Base-by-base conservation (phyloP, 2,113 vertebrate genomes). In the Thamnaconus septentrionalis region DNA sequence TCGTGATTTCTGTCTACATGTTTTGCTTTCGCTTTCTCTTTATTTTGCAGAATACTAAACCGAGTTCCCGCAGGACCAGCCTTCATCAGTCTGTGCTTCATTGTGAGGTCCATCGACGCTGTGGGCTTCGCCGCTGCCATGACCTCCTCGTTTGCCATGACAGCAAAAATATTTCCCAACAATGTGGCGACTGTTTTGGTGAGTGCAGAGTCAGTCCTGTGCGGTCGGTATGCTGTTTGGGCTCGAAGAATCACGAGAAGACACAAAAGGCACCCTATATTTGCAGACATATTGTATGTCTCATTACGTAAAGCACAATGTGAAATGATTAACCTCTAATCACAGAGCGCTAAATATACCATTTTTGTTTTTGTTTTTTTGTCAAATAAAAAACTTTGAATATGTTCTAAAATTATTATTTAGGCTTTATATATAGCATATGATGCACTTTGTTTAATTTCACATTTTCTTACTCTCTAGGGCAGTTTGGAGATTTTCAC, bases 141-240 rank as follows among this genome's bases (percentile, higher is more conserved):
- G 50, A 99, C 94, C 0, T 93, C 97, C 0, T 94, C 97, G 0
- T 96, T 93, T 74, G 93, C 97, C 4, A 88, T 98, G 40, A 91
- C 95, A 1, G 93, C 92, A 18, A 90, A 95, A 73, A 89, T 93
- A 46, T 99, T 98, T 85, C 97, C 96, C 31, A 88, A 91, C 82
- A 97, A 94, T 61, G 92, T 98, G 85, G 96, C 95, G 1, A 98
- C 96, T 74, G 93, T 97, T 51, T 0, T 98, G 94, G 97, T 98
- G 91, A 91, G 94, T 90, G 71, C 56, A 47, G 69, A 77, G 18
- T 59, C 42, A 44, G 44, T 45, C 8, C 63, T 71, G 48, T 82
- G 65, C 70, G 7, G 41, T 10, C 73, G 70, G 78, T 56, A 76
- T 86, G 75, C 54, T 81, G 50, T 78, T 83, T 70, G 44, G 80